phyloP scores from a whole-genome alignment of 2,797 vertebrate species.

The Pseudocheirus occidentalis region DNA sequence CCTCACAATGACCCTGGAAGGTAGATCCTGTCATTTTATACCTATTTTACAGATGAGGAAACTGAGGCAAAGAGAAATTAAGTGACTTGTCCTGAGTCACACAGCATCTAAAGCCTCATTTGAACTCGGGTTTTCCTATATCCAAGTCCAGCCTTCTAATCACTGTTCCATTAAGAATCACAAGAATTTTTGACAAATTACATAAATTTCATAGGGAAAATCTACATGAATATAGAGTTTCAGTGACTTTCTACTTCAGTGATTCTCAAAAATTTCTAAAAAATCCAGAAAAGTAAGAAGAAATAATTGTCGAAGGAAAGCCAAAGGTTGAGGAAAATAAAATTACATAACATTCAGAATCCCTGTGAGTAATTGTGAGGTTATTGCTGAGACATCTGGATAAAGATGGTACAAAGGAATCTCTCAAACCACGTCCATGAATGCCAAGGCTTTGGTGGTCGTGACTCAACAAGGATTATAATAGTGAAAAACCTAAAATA shows the following conservation, averaged over 20 bases:
- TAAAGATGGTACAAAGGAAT: conserved; percentile 30
- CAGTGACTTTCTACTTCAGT: background rate
- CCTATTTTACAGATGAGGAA: background rate
- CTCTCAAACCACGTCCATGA: background rate
- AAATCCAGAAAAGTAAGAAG: background rate
- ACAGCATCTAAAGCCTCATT: background rate
- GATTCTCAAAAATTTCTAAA: background rate
- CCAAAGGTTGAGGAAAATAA: background rate
- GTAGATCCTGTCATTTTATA: background rate
- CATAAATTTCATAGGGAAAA: background rate
- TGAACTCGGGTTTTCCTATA: background rate
- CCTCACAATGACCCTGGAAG: background rate
- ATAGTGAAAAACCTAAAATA: conserved; percentile 20
- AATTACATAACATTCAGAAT: background rate
- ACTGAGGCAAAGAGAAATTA: background rate
- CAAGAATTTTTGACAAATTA: background rate
- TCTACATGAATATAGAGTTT: background rate
- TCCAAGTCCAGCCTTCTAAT: background rate
- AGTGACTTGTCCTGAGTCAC: background rate
- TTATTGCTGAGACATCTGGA: background rate
- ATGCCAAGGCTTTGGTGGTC: background rate
- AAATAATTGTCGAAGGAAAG: background rate
- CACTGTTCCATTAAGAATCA: background rate
- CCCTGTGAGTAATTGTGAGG: background rate
- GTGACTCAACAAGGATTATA: conserved; percentile 50